Base-by-base conservation (phyloP, 2,888 invertebrate species). In the Eudasyphora cyanicolor region DNA sequence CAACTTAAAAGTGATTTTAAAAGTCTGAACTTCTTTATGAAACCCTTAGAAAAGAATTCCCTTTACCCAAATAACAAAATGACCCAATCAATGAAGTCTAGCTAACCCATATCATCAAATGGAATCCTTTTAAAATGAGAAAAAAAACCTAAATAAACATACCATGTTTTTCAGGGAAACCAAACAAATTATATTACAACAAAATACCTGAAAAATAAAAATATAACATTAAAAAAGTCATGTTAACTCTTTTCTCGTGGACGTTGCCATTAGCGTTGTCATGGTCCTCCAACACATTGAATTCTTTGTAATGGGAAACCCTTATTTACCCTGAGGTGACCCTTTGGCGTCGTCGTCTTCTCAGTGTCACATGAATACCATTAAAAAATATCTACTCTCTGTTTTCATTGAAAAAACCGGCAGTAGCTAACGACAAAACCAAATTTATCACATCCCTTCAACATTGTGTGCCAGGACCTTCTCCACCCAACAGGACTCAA, bases 361-460 rank as follows among this genome's bases (percentile, higher is more conserved):
- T n/a, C 35, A 64, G 64, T 38, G 32, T 64, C 64, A 32, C 62
- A 32, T 62, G 62, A 32, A 32, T 32, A 38, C 35, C 64, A 19
- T 64, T 17, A 64, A 64, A 35, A 57, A 57, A 62, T 29, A 21
- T n/a, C 29, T 29, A 2, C n/a, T 12, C 3, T 12, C 3, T 51
- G 27, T 27, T 60, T 60, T 27, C 27, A 14, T 14, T 29, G 27
- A 29, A 35, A 64, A 64, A 60, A 60, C 14, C 6, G 4, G 5
- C n/a, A 54, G 24, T 24, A 17, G 29, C 29, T 1, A 29, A 60
- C 60, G 32, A 29, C 54, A 54, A 38, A 38, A 38, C 54, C 21
- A 24, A 60, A 21, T 29, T 29, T 14, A 29, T 60, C n/a, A 3
- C 60, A 60, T 27, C 29, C 29, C 14, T 32, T 57, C 2, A 2